These are phyloP conservation scores for Phrixothrix hirtus DNA, from an alignment of 2,888 invertebrate species.

Conservation along the genomic window DNA sequence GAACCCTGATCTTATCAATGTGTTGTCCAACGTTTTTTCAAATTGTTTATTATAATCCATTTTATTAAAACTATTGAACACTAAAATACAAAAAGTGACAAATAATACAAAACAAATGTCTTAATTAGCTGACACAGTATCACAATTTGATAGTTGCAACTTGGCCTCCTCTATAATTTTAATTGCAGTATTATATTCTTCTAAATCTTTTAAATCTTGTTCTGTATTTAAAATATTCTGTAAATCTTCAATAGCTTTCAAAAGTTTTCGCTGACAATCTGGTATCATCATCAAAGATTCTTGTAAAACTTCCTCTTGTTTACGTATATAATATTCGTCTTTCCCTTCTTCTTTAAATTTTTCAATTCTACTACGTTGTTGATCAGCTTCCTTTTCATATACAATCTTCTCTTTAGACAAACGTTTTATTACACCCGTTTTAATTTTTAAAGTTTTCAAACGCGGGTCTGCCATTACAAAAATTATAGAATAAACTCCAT, in stretches of 20 bases:
- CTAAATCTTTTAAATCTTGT: slow-evolving; percentile 73
- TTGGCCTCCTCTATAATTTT: slow-evolving; percentile 70
- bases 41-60: too few relatives aligned
- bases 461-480: slow-evolving; percentile 83
- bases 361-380: slow-evolving; percentile 73
- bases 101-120: too few relatives aligned
- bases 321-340: slow-evolving; percentile 77
- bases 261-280: slow-evolving; percentile 79
- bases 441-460: slow-evolving; percentile 83
- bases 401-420: slow-evolving; percentile 85
- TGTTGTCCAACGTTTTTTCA: too few relatives aligned
- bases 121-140: too few relatives aligned
- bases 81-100: too few relatives aligned
- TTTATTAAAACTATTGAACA: too few relatives aligned
- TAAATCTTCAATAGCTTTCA: slow-evolving; percentile 76
- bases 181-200: slow-evolving; percentile 71
- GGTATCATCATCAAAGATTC: slow-evolving; percentile 93
- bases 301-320: slow-evolving; percentile 86
- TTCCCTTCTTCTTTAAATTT: slow-evolving; percentile 76
- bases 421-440: slow-evolving; percentile 89
- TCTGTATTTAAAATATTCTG: slow-evolving; percentile 73
- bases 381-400: slow-evolving; percentile 83
- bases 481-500: too few relatives aligned
- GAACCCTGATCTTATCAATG: too few relatives aligned
- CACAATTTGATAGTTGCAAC: slow-evolving; percentile 61